Evolutionary conservation across 2,888 invertebrate species (phyloP).

Genomic region (Phaedon cochleariae): DNA sequence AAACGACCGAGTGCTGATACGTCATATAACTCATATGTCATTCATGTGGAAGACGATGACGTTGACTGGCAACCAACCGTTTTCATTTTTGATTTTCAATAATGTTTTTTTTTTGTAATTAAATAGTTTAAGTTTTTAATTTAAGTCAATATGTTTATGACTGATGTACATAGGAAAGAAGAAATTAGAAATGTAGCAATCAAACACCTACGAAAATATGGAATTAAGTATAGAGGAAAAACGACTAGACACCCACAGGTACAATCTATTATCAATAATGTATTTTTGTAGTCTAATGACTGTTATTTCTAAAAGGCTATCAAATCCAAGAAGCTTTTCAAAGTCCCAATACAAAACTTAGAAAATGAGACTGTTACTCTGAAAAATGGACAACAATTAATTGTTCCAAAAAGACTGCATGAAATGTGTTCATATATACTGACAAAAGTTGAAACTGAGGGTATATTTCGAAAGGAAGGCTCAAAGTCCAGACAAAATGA

Average conservation of each 20-base stretch:
- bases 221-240: constrained; percentile 76
- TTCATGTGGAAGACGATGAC: too few relatives aligned
- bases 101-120: too few relatives aligned
- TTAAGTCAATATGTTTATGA: constrained; percentile 66
- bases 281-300: too few relatives aligned
- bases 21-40: too few relatives aligned
- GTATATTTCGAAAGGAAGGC: constrained; percentile 89
- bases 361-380: constrained; percentile 68
- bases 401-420: constrained; percentile 77
- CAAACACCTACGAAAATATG: constrained; percentile 73
- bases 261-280: constrained; percentile 23
- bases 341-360: constrained; percentile 64
- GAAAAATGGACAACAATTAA: constrained; percentile 74
- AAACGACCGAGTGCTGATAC: too few relatives aligned
- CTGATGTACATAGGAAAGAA: constrained; percentile 66
- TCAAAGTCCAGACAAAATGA: constrained; percentile 84
- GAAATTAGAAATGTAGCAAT: constrained; percentile 68
- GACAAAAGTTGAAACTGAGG: constrained; percentile 77
- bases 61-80: too few relatives aligned
- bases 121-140: too few relatives aligned
- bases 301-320: constrained; percentile 48
- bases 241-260: constrained; percentile 68
- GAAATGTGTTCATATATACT: constrained; percentile 76
- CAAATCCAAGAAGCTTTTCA: constrained; percentile 64
- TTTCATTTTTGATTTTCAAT: too few relatives aligned